Conservation (phyloP, 2,113 vertebrate species). For the Corythornis cristatus region DNA sequence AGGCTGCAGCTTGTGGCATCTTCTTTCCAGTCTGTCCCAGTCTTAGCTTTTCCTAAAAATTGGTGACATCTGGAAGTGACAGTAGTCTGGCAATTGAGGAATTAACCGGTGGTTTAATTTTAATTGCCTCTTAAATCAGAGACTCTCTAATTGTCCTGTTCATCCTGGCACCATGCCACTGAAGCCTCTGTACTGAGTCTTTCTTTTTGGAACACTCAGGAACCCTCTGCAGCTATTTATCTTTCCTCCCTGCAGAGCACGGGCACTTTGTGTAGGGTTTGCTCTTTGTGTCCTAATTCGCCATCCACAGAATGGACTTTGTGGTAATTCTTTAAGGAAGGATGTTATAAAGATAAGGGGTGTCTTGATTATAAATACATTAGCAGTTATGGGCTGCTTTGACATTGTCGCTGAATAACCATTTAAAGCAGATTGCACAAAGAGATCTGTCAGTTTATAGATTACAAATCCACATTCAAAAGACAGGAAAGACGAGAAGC, state of each 20-base stretch:
- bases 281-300: not conserved
- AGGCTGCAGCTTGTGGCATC: not conserved
- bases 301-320: not conserved
- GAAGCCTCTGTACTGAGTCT: not conserved
- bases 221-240: not conserved
- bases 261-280: not conserved
- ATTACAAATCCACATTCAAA: not conserved
- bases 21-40: not conserved
- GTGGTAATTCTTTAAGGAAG: not conserved
- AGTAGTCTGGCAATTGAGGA: not conserved
- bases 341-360: not conserved
- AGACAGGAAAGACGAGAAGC: not conserved
- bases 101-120: not conserved
- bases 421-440: not conserved
- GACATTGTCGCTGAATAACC: not conserved
- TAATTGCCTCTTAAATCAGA: not conserved
- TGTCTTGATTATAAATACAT: not conserved
- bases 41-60: not conserved
- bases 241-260: not conserved
- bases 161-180: rapidly evolving
- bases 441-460: not conserved
- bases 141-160: not conserved
- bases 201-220: not conserved
- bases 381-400: not conserved
- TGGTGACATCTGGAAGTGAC: not conserved